phyloP scores from a whole-genome alignment of 2,888 invertebrate genomes.

The Drosophila paramelanica region DNA sequence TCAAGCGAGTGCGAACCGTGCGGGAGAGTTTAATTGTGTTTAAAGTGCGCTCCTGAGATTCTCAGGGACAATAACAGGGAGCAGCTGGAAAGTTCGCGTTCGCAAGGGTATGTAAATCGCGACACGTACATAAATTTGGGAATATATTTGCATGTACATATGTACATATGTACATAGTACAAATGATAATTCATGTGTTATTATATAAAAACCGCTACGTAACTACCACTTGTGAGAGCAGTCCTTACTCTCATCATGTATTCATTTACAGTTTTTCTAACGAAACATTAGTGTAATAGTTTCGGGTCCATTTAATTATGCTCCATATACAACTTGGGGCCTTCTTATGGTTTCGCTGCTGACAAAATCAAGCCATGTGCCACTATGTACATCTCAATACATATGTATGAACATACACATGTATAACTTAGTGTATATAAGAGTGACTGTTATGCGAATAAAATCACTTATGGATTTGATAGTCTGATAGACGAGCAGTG shows the following conservation, averaged over 20 bases:
- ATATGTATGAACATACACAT: slow-evolving; percentile 13
- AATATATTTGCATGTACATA: not conserved
- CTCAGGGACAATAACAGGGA: slow-evolving; percentile 33
- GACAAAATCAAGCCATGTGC: slow-evolving; percentile 53
- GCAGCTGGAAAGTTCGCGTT: slow-evolving; percentile 21
- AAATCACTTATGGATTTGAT: slow-evolving; percentile 23
- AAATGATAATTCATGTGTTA: not conserved
- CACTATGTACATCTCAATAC: slow-evolving; percentile 9
- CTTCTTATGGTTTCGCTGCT: slow-evolving; percentile 74
- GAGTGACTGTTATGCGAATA: slow-evolving; percentile 3
- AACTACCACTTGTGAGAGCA: not conserved
- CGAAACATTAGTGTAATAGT: slow-evolving; percentile 22
- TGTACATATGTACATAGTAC: not conserved
- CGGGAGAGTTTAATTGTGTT: slow-evolving; percentile 13
- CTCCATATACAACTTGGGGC: slow-evolving; percentile 57
- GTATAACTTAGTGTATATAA: slow-evolving; percentile 1
- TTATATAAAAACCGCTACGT: not conserved
- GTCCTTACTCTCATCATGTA: slow-evolving; percentile 12
- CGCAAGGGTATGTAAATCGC: slow-evolving; percentile 23
- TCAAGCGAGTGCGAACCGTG: slow-evolving; percentile 18
- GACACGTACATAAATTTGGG: not conserved
- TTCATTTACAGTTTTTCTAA: slow-evolving; percentile 12
- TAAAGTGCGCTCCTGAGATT: slow-evolving; percentile 4
- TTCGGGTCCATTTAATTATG: slow-evolving; percentile 15
- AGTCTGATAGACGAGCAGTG: slow-evolving; percentile 18